Evolutionary conservation across 2,888 invertebrate genomes (phyloP), one percentile per base, ranked within the genome.

Genomic region (Amblyjoppa proteus): DNA sequence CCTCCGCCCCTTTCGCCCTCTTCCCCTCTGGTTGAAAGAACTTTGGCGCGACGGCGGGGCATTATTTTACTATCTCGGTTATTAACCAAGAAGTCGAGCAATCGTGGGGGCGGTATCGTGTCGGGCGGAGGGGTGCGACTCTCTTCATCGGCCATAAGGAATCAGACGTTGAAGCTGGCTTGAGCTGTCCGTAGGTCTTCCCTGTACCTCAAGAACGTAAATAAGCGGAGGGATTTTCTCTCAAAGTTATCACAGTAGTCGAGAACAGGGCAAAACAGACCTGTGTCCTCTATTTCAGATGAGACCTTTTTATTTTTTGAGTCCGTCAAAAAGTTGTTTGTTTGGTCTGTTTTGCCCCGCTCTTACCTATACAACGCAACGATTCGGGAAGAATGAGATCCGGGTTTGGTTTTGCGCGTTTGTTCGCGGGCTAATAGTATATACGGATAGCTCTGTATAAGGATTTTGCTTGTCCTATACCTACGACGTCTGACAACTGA

Each of bases 21-120:
- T 49, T 61, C 28, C 56, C 13, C 25, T 13, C 7, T 31, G 25
- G 69, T 53, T 78, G 84, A 86, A 86, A 84, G 81, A 83, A 81
- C 86, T 82, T 79, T 81, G 70, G 79, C 81, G 79, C 86, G 83
- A 78, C 74, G 77, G 84, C 75, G 4, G 45, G 58, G 83, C 88
- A 90, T 89, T 89, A 88, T 89, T 89, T 88, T 79, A 80, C 88
- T 87, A 87, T 85, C 88, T 85, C 87, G 85, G 87, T 88, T 89
- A 89, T 90, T 90, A 90, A 90, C 87, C 45, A 88, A 89, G 88
- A 85, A 87, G 88, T 88, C 87, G 87, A 88, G 89, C 87, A 81
- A 88, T 89, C 86, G 85, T 84, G 84, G 28, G 73, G 85, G 86
- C 86, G 64, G 85, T 77, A 85, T 81, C 73, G 80, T 31, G n/a